A percentile compares a stretch with the other conserved stretches of the same genome.
Conservation (phyloP, 2,888 invertebrate genomes). For the Dascillus cervinus region DNA sequence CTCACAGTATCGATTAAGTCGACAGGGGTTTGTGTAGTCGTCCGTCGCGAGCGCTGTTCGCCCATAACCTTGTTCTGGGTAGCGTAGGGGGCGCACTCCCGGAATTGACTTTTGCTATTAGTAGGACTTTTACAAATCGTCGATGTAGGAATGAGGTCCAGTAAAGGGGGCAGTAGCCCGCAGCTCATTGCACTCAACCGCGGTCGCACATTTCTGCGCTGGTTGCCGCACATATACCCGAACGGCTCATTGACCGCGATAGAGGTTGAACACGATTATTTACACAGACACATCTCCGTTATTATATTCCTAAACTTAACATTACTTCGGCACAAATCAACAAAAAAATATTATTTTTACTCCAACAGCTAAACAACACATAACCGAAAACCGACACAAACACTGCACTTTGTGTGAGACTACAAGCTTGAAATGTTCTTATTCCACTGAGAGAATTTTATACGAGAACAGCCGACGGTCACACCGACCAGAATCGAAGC, state of each 20-base stretch:
- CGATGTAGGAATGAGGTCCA: constrained; percentile 41
- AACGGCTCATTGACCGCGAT: constrained; percentile 6
- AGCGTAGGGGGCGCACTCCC: constrained; percentile 35
- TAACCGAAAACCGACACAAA: constrained; percentile 3
- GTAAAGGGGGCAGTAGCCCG: constrained; percentile 38
- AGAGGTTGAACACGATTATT: constrained; percentile 8
- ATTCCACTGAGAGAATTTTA: constrained; percentile 34
- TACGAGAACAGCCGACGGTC: constrained; percentile 27
- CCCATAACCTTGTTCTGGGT: constrained; percentile 39
- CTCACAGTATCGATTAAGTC: constrained; percentile 41
- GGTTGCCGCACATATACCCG: constrained; percentile 3
- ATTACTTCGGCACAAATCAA: no score
- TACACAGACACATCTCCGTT: no score
- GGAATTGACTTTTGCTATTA: constrained; percentile 18
- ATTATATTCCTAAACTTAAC: no score
- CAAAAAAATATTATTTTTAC: no score
- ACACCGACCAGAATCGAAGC: constrained; percentile 23
- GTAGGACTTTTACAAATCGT: constrained; percentile 33
- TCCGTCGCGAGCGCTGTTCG: constrained; percentile 40
- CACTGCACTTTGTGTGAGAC: constrained; percentile 18
- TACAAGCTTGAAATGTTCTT: constrained; percentile 31
- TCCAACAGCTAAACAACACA: no score
- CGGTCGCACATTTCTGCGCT: constrained; percentile 20
- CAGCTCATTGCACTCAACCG: constrained; percentile 35
- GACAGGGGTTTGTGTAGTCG: constrained; percentile 34